Conservation (phyloP, 2,113 vertebrate genomes). For the Rhinopithecus roxellana region DNA sequence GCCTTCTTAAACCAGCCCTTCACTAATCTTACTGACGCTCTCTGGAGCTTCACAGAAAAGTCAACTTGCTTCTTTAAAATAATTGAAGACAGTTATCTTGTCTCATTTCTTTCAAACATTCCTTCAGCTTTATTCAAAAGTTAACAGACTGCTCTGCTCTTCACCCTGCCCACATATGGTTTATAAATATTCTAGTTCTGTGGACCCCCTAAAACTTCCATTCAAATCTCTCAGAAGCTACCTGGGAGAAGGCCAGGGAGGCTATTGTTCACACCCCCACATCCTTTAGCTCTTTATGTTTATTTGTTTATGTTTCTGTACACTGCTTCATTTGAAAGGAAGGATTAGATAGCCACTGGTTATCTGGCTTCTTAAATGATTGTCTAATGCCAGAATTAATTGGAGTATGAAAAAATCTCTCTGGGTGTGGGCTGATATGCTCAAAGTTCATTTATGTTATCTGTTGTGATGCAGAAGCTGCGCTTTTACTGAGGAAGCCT, state of each 20-base stretch:
- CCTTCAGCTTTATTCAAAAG: background rate
- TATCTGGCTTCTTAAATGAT: background rate
- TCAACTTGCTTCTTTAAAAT: constrained; percentile 21
- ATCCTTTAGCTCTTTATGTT: background rate
- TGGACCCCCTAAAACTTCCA: background rate
- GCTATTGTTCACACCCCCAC: background rate
- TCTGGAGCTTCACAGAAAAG: background rate
- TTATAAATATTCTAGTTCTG: background rate
- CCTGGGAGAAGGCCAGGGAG: background rate
- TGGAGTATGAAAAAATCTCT: background rate
- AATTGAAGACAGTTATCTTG: constrained; percentile 39
- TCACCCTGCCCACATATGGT: background rate
- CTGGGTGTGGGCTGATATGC: background rate
- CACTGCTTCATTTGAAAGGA: background rate
- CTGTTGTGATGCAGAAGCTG: background rate
- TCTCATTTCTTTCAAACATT: constrained; percentile 58
- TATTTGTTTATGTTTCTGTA: background rate
- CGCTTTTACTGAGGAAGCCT: background rate
- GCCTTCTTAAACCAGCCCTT: background rate
- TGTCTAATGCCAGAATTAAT: background rate
- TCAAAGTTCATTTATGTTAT: background rate
- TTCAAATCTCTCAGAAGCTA: background rate
- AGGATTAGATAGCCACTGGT: background rate
- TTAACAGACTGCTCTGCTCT: constrained; percentile 7
- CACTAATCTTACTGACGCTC: background rate